Base-by-base conservation (phyloP, 2,888 invertebrate species). In the Hyppa rectilinea region DNA sequence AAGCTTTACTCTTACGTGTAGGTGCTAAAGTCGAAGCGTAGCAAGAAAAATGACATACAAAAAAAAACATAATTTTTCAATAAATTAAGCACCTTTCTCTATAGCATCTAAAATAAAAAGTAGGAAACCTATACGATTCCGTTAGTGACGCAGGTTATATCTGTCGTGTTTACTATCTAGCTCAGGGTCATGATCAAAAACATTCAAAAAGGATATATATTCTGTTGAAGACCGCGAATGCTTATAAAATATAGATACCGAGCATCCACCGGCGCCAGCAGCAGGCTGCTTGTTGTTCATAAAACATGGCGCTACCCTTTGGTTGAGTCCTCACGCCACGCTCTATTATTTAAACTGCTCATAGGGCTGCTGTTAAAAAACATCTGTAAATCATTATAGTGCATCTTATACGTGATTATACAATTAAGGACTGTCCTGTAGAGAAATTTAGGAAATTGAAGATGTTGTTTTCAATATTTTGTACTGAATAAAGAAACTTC, bases 331-430 rank as follows among this genome's bases (percentile, higher is more conserved):
- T 50, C 71, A 71, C 62, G 65, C 83, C 71, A 71, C 71, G 52
- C 59, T 81, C 59, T 45, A 75, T 69, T 82, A 80, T 75, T 79
- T 52, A 82, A 68, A 52, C 55, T 20, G 47, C 55, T 23, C 17
- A 40, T 47, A 79, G 58, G 71, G 75, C 20, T 75, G 62, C 36
- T 50, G 40, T 64, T 20, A 53, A 45, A 7, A 12, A 40, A n/a
- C 0, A 17, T 26, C 20, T 26, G n/a, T n/a, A n/a, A 29, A 29
- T 29, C 38, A 12, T 4, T 23, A 6, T 43, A 17, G 29, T 36
- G 5, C n/a, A 31, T n/a, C 23, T 17, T 34, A 55, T 23, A 34
- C 6, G 20, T 52, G 7, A n/a, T n/a, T 7, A 14, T n/a, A 55
- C n/a, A 20, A 7, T 12, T 6, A 23, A 20, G 4, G 4, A 26